Evolutionary conservation across 2,797 vertebrate species (phyloP).

Genomic region (Hydrophis major): DNA sequence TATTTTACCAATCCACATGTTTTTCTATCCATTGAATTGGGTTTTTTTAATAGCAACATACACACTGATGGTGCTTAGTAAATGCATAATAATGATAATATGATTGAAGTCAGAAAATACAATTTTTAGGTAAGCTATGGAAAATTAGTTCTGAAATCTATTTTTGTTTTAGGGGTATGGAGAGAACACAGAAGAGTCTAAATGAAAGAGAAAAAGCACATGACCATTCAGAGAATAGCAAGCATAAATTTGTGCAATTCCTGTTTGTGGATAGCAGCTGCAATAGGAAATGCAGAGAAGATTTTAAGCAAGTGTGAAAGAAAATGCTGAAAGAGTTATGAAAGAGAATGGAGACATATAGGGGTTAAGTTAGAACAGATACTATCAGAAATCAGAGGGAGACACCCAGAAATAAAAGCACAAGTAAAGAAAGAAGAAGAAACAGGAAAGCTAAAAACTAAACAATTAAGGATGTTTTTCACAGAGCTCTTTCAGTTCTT

Average conservation of each 20-base stretch:
- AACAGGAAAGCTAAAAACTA: constrained; percentile 33
- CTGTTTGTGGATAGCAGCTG: constrained; percentile 12
- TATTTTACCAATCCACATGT: neutral
- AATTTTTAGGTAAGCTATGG: neutral
- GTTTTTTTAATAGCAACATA: neutral
- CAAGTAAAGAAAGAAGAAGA: constrained; percentile 38
- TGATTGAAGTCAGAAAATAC: neutral
- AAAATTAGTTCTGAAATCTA: neutral
- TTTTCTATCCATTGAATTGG: neutral
- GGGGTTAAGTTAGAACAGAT: constrained; percentile 48
- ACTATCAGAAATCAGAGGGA: constrained; percentile 22
- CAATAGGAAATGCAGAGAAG: neutral
- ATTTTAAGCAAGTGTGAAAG: constrained; percentile 11
- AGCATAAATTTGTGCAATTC: neutral
- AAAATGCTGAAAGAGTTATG: neutral
- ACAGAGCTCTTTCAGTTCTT: constrained; percentile 46
- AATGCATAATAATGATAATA: neutral
- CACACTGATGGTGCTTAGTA: neutral
- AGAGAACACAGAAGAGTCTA: neutral
- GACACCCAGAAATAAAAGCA: constrained; percentile 41
- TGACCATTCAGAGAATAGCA: neutral
- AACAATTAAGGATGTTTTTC: constrained; percentile 37
- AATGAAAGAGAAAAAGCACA: constrained; percentile 1
- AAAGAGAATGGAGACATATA: neutral
- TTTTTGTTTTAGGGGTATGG: neutral